Conservation (phyloP, 2,888 invertebrate genomes). For the Andrena bicolor region DNA sequence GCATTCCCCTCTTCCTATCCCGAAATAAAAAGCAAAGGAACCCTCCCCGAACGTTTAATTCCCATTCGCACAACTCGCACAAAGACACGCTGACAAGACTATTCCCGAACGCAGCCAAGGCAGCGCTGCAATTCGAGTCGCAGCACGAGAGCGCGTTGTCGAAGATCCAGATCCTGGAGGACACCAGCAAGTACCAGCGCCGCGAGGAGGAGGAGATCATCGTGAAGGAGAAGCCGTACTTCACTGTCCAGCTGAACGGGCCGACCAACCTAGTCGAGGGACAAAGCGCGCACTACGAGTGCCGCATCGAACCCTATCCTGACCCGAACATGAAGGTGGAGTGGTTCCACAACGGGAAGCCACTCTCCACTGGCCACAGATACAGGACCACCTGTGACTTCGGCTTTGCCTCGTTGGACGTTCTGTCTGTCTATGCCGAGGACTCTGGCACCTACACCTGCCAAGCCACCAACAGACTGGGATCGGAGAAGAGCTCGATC, state of each 20-base stretch:
- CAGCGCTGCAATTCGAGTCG: conserved; percentile 94
- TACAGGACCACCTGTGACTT: conserved; percentile 98
- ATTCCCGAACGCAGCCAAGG: conserved; percentile 89
- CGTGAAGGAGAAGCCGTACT: conserved; percentile 93
- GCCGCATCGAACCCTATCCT: conserved; percentile 96
- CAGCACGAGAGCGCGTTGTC: conserved; percentile 95
- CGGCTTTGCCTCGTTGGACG: conserved; percentile 98
- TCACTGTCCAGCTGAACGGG: conserved; percentile 94
- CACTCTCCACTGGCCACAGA: conserved; percentile 94
- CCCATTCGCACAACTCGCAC: conserved; percentile 35
- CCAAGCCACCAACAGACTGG: conserved; percentile 93
- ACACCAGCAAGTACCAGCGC: conserved; percentile 91
- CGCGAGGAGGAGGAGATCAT: conserved; percentile 93
- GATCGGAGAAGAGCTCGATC: conserved; percentile 93
- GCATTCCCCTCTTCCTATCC: not conserved
- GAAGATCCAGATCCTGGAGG: conserved; percentile 95
- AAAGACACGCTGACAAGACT: conserved; percentile 61
- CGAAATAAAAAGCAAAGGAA: not conserved
- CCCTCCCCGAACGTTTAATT: not conserved
- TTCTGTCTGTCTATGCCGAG: conserved; percentile 96
- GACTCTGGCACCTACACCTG: conserved; percentile 97
- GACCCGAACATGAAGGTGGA: conserved; percentile 95
- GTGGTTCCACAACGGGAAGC: conserved; percentile 97
- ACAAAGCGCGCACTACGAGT: conserved; percentile 96
- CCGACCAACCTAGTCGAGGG: conserved; percentile 94